Base-by-base conservation (phyloP, 2,113 vertebrate species). In the Lamprologus speciosus region DNA sequence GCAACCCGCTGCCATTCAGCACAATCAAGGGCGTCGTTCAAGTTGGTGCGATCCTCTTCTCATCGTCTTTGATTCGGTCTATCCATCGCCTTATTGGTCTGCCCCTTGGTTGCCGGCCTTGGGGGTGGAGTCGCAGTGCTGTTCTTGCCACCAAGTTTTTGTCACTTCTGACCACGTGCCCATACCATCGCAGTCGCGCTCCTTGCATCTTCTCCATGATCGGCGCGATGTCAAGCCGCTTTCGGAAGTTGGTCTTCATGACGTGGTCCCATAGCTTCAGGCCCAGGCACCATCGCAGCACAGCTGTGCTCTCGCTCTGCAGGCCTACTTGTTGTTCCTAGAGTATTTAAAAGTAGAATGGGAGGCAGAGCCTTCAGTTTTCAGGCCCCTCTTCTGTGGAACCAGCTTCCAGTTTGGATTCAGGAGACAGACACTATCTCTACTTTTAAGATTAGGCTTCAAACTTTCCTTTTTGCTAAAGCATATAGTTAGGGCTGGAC, bases 241-340 rank as follows among this genome's bases (percentile, higher is more conserved):
- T 54, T 54, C 0, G 2, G 53, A 54, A 54, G 53, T 23, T 0
- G 2, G 53, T 54, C 1, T 54, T 54, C 53, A 54, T 54, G 51
- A 54, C 10, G 0, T 0, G 10, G 51, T 54, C 51, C 10, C 51
- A 53, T 53, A 0, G 51, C 0, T 0, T 53, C 19, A 53, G 51
- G 51, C 51, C 51, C 51, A 53, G 19, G 19, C 53, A 3, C 53
- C 51, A 53, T 51, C 8, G 8, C 50, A 51, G 9, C 5, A 42
- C 35, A 37, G 35, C 2, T 1, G 9, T 37, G 33, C 33, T 33
- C 33, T 33, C 33, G 0, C 35, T 2, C 35, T 35, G 35, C 35
- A 35, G 35, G 8, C 35, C 35, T 35, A 37, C 35, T 37, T 37
- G 35, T 37, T 37, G 35, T 37, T 37, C 35, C 35, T 37, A 37